Conservation (phyloP, 2,888 invertebrate species). For the Crocallis elinguaria region DNA sequence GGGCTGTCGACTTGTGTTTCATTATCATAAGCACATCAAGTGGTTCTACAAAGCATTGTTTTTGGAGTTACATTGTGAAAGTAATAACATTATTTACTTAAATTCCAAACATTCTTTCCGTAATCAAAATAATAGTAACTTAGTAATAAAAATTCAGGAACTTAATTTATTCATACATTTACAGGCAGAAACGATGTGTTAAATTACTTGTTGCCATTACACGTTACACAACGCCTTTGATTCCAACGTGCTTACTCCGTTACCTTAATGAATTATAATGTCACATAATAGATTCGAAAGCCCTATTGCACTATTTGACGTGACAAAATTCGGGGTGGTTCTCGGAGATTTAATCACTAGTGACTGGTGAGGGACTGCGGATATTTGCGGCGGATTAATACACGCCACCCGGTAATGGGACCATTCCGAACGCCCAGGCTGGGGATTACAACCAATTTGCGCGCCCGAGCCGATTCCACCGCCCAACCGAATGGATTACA, state of each 20-base stretch:
- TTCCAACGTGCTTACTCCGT: too few relatives aligned
- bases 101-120: too few relatives aligned
- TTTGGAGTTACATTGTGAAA: too few relatives aligned
- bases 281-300: too few relatives aligned
- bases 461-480: conserved; percentile 41
- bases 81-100: too few relatives aligned
- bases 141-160: too few relatives aligned
- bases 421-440: conserved; percentile 32
- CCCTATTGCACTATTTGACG: conserved; percentile 26
- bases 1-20: conserved; percentile 44
- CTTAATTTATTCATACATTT: too few relatives aligned
- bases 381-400: conserved; percentile 61
- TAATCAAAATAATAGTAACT: too few relatives aligned
- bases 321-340: conserved; percentile 47
- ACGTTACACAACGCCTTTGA: too few relatives aligned
- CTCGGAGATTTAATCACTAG: conserved; percentile 61
- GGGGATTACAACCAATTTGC: conserved; percentile 60
- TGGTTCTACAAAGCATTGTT: not conserved
- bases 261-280: too few relatives aligned
- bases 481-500: conserved; percentile 39
- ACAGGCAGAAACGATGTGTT: too few relatives aligned
- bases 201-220: too few relatives aligned
- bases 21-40: not conserved
- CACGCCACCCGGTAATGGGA: conserved; percentile 53
- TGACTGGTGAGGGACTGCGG: conserved; percentile 54